These are phyloP conservation scores for Agonopterix subpropinquella DNA, from an alignment of 2,888 invertebrate genomes.

Conservation along the genomic window DNA sequence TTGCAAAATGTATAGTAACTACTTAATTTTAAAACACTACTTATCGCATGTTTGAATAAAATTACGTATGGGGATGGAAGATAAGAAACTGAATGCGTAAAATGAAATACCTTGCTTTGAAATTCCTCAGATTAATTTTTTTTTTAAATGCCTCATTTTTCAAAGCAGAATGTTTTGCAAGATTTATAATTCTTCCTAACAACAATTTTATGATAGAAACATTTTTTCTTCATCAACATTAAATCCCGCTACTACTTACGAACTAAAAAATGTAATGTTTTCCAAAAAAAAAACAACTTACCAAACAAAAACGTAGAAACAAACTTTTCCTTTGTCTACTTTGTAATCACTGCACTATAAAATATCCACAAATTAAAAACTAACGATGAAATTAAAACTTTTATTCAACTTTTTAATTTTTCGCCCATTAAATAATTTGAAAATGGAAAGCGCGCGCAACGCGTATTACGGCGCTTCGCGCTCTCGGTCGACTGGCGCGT, in stretches of 20 bases:
- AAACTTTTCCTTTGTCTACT: not conserved
- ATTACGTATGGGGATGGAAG: not conserved
- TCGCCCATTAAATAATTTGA: conserved; percentile 11
- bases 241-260: no score
- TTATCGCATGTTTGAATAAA: not conserved
- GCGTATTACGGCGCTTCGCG: conserved; percentile 24
- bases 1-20: not conserved
- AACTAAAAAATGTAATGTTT: no score
- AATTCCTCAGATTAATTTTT: no score
- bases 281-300: not conserved
- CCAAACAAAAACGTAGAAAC: not conserved
- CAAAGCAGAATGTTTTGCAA: no score
- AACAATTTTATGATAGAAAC: no score
- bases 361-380: conserved; percentile 4
- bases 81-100: not conserved
- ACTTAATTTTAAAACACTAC: not conserved
- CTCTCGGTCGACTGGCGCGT: conserved; percentile 25
- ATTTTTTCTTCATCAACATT: no score
- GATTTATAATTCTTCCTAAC: no score
- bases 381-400: conserved; percentile 4
- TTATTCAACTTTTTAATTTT: conserved; percentile 16
- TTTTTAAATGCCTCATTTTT: no score
- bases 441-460: conserved; percentile 23
- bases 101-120: no score
- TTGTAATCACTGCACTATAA: conserved; percentile 5